These are phyloP conservation scores for Stigmatopora argus DNA, from an alignment of 2,113 vertebrate genomes.

Conservation along the genomic window DNA sequence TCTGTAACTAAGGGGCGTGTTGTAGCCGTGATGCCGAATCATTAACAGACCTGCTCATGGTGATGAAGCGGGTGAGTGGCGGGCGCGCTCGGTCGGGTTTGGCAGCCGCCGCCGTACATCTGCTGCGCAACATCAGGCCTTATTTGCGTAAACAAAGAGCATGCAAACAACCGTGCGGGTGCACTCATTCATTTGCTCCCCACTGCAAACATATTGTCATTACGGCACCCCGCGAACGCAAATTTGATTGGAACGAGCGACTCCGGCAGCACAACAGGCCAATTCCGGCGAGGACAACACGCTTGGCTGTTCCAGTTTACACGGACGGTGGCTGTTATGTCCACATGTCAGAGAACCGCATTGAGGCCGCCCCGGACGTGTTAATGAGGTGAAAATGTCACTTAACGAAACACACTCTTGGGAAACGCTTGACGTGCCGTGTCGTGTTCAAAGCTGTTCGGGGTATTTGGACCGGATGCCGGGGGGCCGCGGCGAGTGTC, in stretches of 20 bases:
- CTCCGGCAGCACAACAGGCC: not conserved
- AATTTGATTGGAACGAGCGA: slow-evolving; percentile 53
- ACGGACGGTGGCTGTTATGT: not conserved
- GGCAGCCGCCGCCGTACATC: slow-evolving; percentile 51
- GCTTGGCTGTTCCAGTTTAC: not conserved
- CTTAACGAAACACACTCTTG: not conserved
- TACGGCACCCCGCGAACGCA: slow-evolving; percentile 13
- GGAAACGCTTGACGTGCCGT: not conserved
- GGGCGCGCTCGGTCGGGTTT: slow-evolving; percentile 8
- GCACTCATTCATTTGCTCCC: slow-evolving; percentile 42
- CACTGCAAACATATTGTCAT: slow-evolving; percentile 55
- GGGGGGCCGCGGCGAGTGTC: too few species aligned
- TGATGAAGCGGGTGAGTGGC: not conserved
- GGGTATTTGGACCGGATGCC: not conserved
- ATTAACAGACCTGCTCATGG: not conserved
- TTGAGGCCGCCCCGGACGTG: not conserved
- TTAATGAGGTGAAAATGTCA: slow-evolving; percentile 8
- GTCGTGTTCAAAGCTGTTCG: not conserved
- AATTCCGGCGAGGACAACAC: not conserved
- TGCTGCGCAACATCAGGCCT: slow-evolving; percentile 52
- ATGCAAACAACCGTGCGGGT: slow-evolving; percentile 48
- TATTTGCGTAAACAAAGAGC: slow-evolving; percentile 41
- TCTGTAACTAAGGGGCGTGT: not conserved
- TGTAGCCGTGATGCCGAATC: not conserved
- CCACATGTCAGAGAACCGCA: not conserved